These are phyloP conservation scores for Semnornis frantzii DNA, from an alignment of 2,113 vertebrate genomes.

Conservation along the genomic window DNA sequence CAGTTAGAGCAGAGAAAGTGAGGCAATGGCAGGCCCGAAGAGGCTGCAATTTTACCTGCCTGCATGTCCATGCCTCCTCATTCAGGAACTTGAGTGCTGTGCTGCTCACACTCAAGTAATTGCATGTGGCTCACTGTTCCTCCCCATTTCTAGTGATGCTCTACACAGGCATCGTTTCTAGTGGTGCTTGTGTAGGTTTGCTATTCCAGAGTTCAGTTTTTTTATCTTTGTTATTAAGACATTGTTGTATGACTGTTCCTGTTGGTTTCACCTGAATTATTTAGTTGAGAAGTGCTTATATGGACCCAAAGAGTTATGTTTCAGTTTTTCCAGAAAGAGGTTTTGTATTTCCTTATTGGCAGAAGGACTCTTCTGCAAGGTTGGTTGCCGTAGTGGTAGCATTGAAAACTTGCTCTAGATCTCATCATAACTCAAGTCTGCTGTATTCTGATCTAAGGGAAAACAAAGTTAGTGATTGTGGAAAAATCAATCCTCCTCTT, in stretches of 20 bases:
- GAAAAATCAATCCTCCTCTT: not conserved
- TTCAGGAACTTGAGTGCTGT: not conserved
- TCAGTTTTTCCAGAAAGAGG: not conserved
- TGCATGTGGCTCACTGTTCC: not conserved
- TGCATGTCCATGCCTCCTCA: not conserved
- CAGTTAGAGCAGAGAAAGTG: not conserved
- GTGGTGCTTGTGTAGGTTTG: not conserved
- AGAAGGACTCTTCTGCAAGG: not conserved
- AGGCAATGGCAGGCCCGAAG: not conserved
- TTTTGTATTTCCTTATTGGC: not conserved
- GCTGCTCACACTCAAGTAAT: not conserved
- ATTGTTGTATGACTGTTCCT: not conserved
- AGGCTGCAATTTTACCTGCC: not conserved
- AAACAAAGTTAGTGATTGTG: not conserved
- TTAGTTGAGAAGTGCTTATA: not conserved
- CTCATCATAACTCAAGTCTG: not conserved
- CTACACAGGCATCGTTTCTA: not conserved
- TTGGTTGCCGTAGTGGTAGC: not conserved
- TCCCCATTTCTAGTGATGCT: not conserved
- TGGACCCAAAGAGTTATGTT: not conserved
- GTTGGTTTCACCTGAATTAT: not conserved
- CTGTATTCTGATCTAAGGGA: not conserved
- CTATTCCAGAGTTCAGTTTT: not conserved
- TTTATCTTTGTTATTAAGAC: not conserved
- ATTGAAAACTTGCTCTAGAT: not conserved